phyloP scores from a whole-genome alignment of 2,888 invertebrate genomes.

The Globia sparganii region DNA sequence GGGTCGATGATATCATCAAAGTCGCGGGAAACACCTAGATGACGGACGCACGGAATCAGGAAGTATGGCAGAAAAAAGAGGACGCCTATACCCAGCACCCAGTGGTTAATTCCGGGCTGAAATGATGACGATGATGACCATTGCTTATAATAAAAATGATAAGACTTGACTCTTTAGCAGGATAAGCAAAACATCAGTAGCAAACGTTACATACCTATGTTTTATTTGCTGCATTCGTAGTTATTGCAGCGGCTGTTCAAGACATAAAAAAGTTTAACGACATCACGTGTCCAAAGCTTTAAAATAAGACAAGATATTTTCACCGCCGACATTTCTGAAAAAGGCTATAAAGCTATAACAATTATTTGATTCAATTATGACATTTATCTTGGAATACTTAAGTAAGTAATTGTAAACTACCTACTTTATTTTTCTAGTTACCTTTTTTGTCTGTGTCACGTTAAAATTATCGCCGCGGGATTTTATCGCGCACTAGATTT shows the following conservation, averaged over 20 bases:
- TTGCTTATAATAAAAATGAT: not conserved
- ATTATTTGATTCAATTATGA: slow-evolving; percentile 36
- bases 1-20: too few species aligned
- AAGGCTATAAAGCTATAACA: slow-evolving; percentile 12
- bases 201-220: not conserved
- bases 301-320: not conserved
- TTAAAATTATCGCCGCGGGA: too few species aligned
- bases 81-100: too few species aligned
- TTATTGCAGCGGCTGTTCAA: not conserved
- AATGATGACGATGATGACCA: too few species aligned
- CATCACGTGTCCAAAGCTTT: not conserved
- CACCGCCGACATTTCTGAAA: slow-evolving; percentile 7
- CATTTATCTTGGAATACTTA: slow-evolving; percentile 10
- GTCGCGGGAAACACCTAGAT: too few species aligned
- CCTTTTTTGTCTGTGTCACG: not conserved
- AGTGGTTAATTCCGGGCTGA: too few species aligned
- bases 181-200: not conserved
- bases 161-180: not conserved
- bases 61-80: too few species aligned
- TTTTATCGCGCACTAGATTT: too few species aligned
- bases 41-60: too few species aligned
- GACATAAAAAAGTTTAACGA: slow-evolving; percentile 6
- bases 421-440: not conserved
- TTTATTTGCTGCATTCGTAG: not conserved
- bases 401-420: slow-evolving; percentile 11